Base-by-base conservation (phyloP, 2,888 invertebrate genomes). In the Thelaira solivaga region DNA sequence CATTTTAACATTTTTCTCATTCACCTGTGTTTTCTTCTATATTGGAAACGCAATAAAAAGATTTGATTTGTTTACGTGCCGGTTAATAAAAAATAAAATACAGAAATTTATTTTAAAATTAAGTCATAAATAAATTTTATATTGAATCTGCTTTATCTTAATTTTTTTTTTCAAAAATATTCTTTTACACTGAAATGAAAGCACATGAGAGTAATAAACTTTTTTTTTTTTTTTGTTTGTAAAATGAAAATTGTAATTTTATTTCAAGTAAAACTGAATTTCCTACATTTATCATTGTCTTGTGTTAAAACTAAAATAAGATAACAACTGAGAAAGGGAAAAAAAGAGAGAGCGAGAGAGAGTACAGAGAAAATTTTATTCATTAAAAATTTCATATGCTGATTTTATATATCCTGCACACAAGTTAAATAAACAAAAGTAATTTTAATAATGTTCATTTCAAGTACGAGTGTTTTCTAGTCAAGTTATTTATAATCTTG, bases 51-150 rank as follows among this genome's bases (percentile, higher is more conserved):
- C 43, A 62, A 73, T 68, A 73, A 67, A 62, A 68, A 51, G 55
- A 77, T 69, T 77, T 77, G 77, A 77, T 77, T 77, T 73, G 62
- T 64, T 73, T 69, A 77, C 77, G 73, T 77, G 73, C 64, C 59
- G 45, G 57, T 64, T 59, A 67, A 67, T 67, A 53, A 55, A 72
- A 26, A 67, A 67, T 67, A 53, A 55, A 72, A 26, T 36, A 55
- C 11, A 55, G 11, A 49, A n/a, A 47, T 61, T 76, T 67, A 57
- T 72, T 68, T 62, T 49, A 36, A 61, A 72, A 72, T 73, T 49
- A 73, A 64, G 43, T 57, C 39, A 59, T 69, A 68, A 77, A 77
- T 73, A 68, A 68, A 68, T 31, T 65, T 67, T 57, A 41, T 62
- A 57, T 62, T 57, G 47, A 47, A 53, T 68, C 8, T 47, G 18